Evolutionary conservation across 2,888 invertebrate genomes (phyloP).

Genomic region (Drosophila austrosaltans): DNA sequence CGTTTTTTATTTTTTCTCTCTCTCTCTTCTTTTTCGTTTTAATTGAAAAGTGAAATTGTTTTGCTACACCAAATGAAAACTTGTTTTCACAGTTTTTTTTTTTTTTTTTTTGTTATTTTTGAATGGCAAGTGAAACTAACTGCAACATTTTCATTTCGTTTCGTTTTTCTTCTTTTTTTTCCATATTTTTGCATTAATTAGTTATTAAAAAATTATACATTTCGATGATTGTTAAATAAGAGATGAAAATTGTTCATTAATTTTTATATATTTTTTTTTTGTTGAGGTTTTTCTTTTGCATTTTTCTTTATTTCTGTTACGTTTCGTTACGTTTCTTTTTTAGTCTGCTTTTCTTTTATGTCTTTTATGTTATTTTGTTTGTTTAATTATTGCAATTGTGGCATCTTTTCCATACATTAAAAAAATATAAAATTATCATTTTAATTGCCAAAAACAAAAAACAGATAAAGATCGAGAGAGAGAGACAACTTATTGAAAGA

Average conservation of each 20-base stretch:
- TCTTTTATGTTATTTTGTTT: too few relatives aligned
- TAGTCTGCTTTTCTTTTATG: too few relatives aligned
- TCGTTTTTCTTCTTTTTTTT: background rate
- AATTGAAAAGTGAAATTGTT: constrained; percentile 22
- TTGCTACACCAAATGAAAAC: constrained; percentile 8
- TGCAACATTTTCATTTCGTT: background rate
- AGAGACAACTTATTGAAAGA: too few relatives aligned
- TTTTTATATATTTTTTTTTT: too few relatives aligned
- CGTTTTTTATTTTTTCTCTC: background rate
- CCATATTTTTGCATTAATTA: constrained; percentile 8
- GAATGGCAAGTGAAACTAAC: background rate
- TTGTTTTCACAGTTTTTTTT: background rate
- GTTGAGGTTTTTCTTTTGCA: background rate
- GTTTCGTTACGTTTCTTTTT: too few relatives aligned
- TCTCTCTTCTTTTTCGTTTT: constrained; percentile 5
- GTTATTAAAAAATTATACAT: background rate
- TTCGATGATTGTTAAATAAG: constrained; percentile 2
- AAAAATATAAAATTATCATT: too few relatives aligned
- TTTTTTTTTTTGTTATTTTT: too few relatives aligned
- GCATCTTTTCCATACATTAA: too few relatives aligned
- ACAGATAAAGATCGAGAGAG: too few relatives aligned
- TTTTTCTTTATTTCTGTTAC: background rate
- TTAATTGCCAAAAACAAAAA: too few relatives aligned
- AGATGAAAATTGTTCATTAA: background rate
- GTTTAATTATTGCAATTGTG: too few relatives aligned